Conservation (phyloP, 2,888 invertebrate genomes). For the Allygus modestus region DNA sequence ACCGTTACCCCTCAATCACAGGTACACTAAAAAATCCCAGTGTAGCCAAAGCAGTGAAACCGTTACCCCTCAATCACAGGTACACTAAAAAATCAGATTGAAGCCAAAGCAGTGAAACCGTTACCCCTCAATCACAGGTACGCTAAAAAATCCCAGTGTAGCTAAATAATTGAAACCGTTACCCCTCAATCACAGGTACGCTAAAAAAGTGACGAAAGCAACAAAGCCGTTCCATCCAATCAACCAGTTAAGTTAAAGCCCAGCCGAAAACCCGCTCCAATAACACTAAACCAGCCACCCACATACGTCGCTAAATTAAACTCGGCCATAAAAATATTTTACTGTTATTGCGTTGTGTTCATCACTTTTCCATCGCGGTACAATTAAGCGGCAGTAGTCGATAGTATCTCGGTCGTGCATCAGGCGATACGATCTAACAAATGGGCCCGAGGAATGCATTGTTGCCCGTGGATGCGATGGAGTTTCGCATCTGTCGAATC, state of each 20-base stretch:
- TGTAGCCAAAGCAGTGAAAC: too few species aligned
- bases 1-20: too few species aligned
- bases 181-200: too few species aligned
- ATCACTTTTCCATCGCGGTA: conserved; percentile 23
- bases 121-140: too few species aligned
- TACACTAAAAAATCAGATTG: too few species aligned
- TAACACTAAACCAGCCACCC: conserved; percentile 29
- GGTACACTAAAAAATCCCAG: too few species aligned
- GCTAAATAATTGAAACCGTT: too few species aligned
- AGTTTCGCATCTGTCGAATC: not conserved
- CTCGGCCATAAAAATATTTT: conserved; percentile 14
- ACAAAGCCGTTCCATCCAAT: too few species aligned
- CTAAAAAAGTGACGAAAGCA: too few species aligned
- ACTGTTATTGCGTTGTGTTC: conserved; percentile 42
- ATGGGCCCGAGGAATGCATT: not conserved
- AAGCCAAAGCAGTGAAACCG: too few species aligned
- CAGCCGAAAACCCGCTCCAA: not conserved
- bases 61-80: too few species aligned
- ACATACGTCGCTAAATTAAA: not conserved
- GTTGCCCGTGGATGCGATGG: not conserved
- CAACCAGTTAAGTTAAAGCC: conserved; percentile 12
- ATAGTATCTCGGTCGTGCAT: not conserved
- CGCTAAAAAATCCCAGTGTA: too few species aligned
- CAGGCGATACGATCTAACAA: conserved; percentile 6
- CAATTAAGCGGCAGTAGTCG: conserved; percentile 31